These are phyloP conservation scores for Seison nebaliae DNA, from an alignment of 1,140 invertebrate genomes.

Conservation along the genomic window DNA sequence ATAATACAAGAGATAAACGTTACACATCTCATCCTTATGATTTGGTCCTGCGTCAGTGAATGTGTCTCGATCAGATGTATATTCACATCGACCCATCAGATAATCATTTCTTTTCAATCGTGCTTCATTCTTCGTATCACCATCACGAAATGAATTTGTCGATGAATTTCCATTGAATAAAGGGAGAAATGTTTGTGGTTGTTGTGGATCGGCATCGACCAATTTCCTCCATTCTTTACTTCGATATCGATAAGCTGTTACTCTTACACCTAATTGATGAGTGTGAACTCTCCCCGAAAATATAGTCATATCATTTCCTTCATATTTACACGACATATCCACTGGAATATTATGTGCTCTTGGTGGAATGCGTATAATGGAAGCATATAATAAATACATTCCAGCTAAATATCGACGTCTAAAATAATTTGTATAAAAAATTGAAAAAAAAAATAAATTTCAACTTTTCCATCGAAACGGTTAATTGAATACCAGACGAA, in stretches of 20 bases:
- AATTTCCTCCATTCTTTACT: constrained; percentile 21
- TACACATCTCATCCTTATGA: constrained; percentile 91
- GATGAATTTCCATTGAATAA: too few relatives aligned
- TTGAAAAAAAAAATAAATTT: constrained; percentile 6
- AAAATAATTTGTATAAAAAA: constrained; percentile 18
- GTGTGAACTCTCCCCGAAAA: constrained; percentile 10
- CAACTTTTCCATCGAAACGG: constrained; percentile 35
- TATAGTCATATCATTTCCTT: constrained; percentile 3
- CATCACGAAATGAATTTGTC: too few relatives aligned
- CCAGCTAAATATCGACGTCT: constrained; percentile 20
- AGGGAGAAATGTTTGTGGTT: constrained; percentile 80
- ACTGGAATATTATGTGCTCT: constrained; percentile 16
- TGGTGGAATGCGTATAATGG: constrained; percentile 16
- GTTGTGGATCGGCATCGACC: constrained; percentile 58
- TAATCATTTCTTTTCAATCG: constrained; percentile 42
- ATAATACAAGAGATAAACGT: constrained; percentile 97
- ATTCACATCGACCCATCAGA: constrained; percentile 32
- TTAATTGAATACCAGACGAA: constrained; percentile 48
- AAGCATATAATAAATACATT: constrained; percentile 18
- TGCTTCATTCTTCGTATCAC: too few relatives aligned
- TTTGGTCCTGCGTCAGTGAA: constrained; percentile 32
- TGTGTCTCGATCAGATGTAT: constrained; percentile 4
- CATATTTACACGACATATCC: constrained; percentile 11
- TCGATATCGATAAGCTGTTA: constrained; percentile 54
- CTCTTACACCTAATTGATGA: constrained; percentile 32